Percentiles rank a stretch among this genome's conserved stretches.
phyloP scores from a whole-genome alignment of 2,888 invertebrate genomes.

The Dexiosoma caninum region DNA sequence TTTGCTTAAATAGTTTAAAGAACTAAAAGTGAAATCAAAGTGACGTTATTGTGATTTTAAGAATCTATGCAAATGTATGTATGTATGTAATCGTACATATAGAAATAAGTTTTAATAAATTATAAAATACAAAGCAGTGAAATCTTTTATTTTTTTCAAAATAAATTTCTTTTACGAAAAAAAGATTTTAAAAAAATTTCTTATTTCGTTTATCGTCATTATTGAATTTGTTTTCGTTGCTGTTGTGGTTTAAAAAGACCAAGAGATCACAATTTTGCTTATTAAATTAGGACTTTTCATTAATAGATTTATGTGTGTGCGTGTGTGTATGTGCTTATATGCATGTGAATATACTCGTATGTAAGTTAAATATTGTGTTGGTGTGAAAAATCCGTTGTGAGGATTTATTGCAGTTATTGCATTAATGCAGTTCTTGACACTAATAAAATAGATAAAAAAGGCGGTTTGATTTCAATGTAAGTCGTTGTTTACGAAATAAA shows the following conservation, averaged over 20 bases:
- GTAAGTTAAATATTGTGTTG: background rate
- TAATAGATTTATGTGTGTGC: background rate
- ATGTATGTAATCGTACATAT: no score
- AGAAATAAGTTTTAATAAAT: background rate
- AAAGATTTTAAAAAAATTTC: slow-evolving; percentile 27
- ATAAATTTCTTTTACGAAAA: slow-evolving; percentile 2
- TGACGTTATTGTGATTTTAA: background rate
- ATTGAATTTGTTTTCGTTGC: slow-evolving; percentile 12
- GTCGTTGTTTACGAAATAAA: background rate
- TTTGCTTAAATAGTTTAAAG: background rate
- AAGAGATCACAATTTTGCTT: background rate
- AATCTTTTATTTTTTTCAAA: background rate
- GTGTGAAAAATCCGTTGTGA: slow-evolving; percentile 2
- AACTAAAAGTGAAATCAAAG: slow-evolving; percentile 27
- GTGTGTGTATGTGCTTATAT: background rate
- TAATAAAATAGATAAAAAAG: slow-evolving; percentile 23
- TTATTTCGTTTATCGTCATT: slow-evolving; percentile 6
- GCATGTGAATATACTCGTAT: background rate
- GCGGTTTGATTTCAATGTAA: slow-evolving; percentile 18
- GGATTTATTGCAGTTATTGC: slow-evolving; percentile 11
- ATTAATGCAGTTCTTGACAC: slow-evolving; percentile 32
- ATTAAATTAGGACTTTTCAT: slow-evolving; percentile 29
- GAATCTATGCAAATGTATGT: background rate
- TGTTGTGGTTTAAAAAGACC: slow-evolving; percentile 19
- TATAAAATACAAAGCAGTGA: slow-evolving; percentile 29